Base-by-base conservation (phyloP, 2,888 invertebrate species). In the Drosophila anceps region DNA sequence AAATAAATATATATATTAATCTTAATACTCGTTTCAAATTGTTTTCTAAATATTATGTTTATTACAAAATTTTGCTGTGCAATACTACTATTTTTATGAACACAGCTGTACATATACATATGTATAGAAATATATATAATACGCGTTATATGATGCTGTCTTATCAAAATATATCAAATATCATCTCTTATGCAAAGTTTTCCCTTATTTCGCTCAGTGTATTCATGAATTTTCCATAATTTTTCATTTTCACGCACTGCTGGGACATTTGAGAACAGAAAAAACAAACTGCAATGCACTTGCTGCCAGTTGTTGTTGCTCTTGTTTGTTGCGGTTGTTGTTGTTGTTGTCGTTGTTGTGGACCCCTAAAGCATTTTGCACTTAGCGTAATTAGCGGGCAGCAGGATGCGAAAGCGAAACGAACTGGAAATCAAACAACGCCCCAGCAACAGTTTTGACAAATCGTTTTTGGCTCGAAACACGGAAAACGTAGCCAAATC, bases 201-300 rank as follows among this genome's bases (percentile, higher is more conserved):
- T 27, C 13, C 2, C 3, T 18, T 0, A 2, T 59, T 59, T 39
- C 37, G 18, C 59, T 48, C 18, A 48, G 59, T 67, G 59, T 41
- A 39, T 33, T 20, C 70, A 63, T 73, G 70, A 81, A 71, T 83
- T 80, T 84, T 84, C 84, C 84, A 89, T 79, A 87, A 84, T 89
- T 85, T 85, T 82, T 84, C 90, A 87, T 89, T 87, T 85, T 85
- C 79, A 85, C 88, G 84, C 90, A 89, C 84, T 84, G 84, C 51
- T 85, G 84, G 84, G 90, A 89, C 90, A 85, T 89, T 85, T 84
- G 82, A 81, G 81, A 82, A 27, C 15, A 24, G 24, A 13, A 24
- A 15, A 44, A 24, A 8, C 7, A 15, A 44, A 44, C 13, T 44
- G 20, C 13, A 13, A 48, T 76, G 73, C 81, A 66, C 60, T 69